phyloP scores from a whole-genome alignment of 2,113 vertebrate genomes.

The Raja brachyura region DNA sequence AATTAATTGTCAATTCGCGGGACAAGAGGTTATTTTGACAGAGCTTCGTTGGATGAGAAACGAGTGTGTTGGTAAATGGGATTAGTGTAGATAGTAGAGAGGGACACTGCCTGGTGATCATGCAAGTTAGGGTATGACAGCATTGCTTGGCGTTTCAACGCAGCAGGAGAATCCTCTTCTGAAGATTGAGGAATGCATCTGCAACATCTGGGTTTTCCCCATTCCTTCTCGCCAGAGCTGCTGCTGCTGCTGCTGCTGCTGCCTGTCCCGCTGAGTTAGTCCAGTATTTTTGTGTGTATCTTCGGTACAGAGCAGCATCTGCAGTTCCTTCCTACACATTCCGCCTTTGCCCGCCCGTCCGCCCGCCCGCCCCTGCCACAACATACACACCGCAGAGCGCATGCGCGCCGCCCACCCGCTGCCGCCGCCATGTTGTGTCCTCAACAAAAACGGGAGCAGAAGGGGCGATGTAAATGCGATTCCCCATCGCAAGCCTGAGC shows the following conservation, averaged over 20 bases:
- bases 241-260: too few species aligned
- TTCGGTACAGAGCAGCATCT: too few species aligned
- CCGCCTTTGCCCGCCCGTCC: too few species aligned
- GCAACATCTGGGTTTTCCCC: background rate
- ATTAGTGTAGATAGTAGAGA: background rate
- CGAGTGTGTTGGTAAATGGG: background rate
- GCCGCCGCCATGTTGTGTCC: constrained; percentile 21
- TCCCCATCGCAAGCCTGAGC: background rate
- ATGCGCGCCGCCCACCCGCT: background rate
- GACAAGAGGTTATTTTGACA: background rate
- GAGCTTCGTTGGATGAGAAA: background rate
- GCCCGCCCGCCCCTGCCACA: too few species aligned
- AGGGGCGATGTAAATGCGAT: background rate
- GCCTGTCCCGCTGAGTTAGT: too few species aligned
- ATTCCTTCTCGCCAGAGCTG: background rate
- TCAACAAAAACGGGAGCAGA: background rate
- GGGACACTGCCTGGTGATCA: background rate
- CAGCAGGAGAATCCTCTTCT: background rate
- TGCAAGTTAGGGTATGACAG: background rate
- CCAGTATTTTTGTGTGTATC: too few species aligned
- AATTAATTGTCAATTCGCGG: too few species aligned
- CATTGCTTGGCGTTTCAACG: too few species aligned
- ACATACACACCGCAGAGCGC: background rate
- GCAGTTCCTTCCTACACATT: background rate
- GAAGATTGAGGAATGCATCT: background rate